phyloP scores from a whole-genome alignment of 2,113 vertebrate species.

The Ciconia stormi region DNA sequence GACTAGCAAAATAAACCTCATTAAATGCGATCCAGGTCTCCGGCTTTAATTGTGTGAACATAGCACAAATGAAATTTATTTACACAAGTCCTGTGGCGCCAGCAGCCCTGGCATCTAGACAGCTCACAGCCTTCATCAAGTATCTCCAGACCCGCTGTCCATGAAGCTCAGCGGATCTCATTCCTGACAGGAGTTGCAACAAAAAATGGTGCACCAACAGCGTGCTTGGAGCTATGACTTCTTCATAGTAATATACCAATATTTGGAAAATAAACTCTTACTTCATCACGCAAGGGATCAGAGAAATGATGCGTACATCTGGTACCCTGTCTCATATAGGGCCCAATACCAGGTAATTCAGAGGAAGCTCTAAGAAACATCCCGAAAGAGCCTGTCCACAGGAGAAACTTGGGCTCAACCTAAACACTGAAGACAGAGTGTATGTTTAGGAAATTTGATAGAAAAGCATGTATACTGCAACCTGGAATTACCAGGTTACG shows the following conservation, averaged over 20 bases:
- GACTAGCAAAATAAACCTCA: conserved; percentile 24
- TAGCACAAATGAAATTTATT: neutral
- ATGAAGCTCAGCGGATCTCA: neutral
- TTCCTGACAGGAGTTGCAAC: neutral
- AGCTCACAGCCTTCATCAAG: neutral
- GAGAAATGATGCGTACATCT: fast-evolving
- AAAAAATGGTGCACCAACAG: neutral
- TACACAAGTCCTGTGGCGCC: neutral
- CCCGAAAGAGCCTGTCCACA: neutral
- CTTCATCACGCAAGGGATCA: neutral
- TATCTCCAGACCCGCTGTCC: neutral
- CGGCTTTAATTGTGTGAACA: neutral
- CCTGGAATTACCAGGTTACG: neutral
- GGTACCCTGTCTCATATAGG: fast-evolving
- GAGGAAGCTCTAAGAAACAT: neutral
- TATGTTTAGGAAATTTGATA: neutral
- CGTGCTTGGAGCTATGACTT: neutral
- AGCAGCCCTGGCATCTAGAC: neutral
- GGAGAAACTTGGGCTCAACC: neutral
- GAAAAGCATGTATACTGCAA: neutral
- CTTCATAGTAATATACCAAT: neutral
- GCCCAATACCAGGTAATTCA: neutral
- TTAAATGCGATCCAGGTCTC: neutral
- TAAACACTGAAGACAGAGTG: neutral
- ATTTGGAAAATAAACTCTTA: neutral